Evolutionary conservation across 2,888 invertebrate species (phyloP).

Genomic region (Geotrupes spiniger): DNA sequence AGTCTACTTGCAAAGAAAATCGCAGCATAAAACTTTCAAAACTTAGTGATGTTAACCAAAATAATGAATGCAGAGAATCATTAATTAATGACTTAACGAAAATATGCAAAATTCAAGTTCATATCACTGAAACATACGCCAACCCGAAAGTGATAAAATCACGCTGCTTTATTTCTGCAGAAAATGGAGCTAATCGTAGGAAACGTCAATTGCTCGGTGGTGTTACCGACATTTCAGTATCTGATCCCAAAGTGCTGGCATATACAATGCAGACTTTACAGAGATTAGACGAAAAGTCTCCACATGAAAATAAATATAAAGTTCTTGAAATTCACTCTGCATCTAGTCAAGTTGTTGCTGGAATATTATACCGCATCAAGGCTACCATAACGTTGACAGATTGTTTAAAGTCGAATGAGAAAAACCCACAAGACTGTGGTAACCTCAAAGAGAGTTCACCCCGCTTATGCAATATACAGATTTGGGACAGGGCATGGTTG

Average conservation of each 20-base stretch:
- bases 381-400: conserved; percentile 58
- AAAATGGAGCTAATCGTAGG: conserved; percentile 9
- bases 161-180: conserved; percentile 51
- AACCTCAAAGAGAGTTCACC: conserved; percentile 36
- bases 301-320: conserved; percentile 27
- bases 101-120: conserved; percentile 57
- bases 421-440: conserved; percentile 31
- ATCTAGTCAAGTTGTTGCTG: conserved; percentile 55
- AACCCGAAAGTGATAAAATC: conserved; percentile 53
- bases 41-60: conserved; percentile 7
- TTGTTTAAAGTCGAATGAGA: conserved; percentile 47
- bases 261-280: conserved; percentile 30
- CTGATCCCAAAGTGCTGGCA: conserved; percentile 31
- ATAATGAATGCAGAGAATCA: conserved; percentile 38
- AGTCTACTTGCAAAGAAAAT: conserved; percentile 48
- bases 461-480: conserved; percentile 50
- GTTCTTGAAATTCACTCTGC: conserved; percentile 50
- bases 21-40: conserved; percentile 4
- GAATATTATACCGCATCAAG: conserved; percentile 57
- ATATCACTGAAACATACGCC: conserved; percentile 45
- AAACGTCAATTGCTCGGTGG: conserved; percentile 24
- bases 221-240: conserved; percentile 23
- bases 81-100: conserved; percentile 45
- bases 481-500: conserved; percentile 62
- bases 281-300: conserved; percentile 38